Base-by-base conservation (phyloP, 1,140 invertebrate species). In the Anagrus nilaparvatae region DNA sequence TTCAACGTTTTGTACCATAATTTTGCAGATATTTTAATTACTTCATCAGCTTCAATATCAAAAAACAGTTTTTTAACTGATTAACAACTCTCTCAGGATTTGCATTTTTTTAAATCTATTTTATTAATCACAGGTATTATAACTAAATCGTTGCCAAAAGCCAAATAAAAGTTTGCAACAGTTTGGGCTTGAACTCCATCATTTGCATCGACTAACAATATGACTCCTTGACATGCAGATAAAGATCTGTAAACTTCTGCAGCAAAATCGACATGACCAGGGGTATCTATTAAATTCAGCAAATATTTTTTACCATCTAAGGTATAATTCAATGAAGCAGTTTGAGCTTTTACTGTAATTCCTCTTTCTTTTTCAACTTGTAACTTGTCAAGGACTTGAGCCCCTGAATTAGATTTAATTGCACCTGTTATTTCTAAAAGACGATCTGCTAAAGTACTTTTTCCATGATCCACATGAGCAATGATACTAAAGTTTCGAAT, bases 331-430 rank as follows among this genome's bases (percentile, higher is more conserved):
- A 99, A 69, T 2, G 92, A 92, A 12, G 84, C 93, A 14, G 92
- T 94, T 56, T 97, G 93, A 10, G 96, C 95, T 70, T 99, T 99
- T 0, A 99, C 94, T 14, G 96, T 99, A 14, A 99, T 99, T 4
- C 96, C 95, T 58, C 89, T 73, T 63, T 98, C 93, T 54, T 81
- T 74, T 70, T 99, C 96, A 3, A 98, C 93, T 63, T 79, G 78
- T 13, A 81, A 55, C 61, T 85, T 87, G 62, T 97, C 93, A 18
- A 97, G 59, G 28, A 95, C 81, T 74, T 98, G 94, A 43, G 73
- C 69, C 58, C 78, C 75, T 10, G 67, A 70, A 27, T 82, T 77
- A 20, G 65, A 67, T 52, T 79, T 75, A 40, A 94, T 83, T 0
- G 82, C 84, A 18, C 89, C 90, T 31, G 91, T 94, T 32, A 87